Percentiles rank a stretch among this genome's conserved stretches.
phyloP scores from a whole-genome alignment of 37 sponge, comb jelly and placozoan genomes.

The Haliclona indistincta region DNA sequence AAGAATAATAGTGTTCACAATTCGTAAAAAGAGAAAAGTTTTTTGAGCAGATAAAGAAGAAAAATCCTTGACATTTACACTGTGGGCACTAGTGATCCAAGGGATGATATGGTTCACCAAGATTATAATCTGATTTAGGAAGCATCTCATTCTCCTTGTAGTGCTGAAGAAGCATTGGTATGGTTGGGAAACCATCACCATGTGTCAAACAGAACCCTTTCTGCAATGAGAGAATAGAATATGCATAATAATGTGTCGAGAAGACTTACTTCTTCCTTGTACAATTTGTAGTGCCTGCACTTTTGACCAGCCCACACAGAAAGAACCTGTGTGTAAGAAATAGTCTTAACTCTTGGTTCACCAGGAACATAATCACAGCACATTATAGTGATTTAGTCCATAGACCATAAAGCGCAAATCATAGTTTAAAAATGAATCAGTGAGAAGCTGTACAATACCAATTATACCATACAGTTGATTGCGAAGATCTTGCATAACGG shows the following conservation, averaged over 20 bases:
- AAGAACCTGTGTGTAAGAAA: neutral
- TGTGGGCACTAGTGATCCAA: constrained; percentile 7
- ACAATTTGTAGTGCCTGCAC: constrained; percentile 77
- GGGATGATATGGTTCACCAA: constrained; percentile 52
- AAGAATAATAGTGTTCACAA: too few species aligned
- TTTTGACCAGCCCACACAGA: constrained; percentile 69
- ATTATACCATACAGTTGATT: too few species aligned
- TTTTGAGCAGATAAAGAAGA: too few species aligned
- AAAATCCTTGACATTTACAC: too few species aligned
- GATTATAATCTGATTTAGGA: constrained; percentile 51
- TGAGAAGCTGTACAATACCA: too few species aligned
- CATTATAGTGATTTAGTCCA: too few species aligned
- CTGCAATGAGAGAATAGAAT: constrained; percentile 1
- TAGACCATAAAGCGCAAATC: too few species aligned
- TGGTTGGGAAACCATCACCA: constrained; percentile 41
- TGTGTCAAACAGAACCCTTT: constrained; percentile 38
- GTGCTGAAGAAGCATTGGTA: constrained; percentile 58
- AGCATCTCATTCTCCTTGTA: constrained; percentile 24
- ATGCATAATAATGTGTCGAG: neutral
- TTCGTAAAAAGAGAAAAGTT: too few species aligned
- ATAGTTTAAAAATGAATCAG: too few species aligned
- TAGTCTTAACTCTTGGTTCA: neutral
- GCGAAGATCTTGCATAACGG: too few species aligned
- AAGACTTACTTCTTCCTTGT: constrained; percentile 45
- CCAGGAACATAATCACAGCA: too few species aligned